These are phyloP conservation scores for Latrodectus elegans DNA, from an alignment of 2,888 invertebrate species.

Conservation along the genomic window DNA sequence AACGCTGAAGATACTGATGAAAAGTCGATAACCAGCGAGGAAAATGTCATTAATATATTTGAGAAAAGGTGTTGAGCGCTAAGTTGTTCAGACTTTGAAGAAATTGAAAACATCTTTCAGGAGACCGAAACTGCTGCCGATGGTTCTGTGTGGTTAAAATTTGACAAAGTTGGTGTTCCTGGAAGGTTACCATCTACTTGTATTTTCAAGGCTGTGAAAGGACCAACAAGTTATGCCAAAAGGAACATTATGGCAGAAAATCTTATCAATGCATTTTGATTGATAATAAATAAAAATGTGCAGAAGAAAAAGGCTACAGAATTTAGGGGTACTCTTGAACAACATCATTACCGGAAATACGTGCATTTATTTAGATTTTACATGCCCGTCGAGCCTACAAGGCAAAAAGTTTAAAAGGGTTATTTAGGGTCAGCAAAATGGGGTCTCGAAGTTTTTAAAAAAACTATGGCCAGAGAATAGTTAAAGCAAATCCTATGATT, in stretches of 20 bases:
- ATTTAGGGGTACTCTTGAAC: constrained; percentile 9
- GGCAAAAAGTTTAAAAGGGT: constrained; percentile 15
- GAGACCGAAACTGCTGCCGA: too few species aligned
- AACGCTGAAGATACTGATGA: neutral
- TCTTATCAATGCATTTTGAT: neutral
- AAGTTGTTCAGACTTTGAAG: neutral
- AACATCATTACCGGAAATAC: neutral
- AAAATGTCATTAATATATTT: neutral
- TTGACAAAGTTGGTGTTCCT: too few species aligned
- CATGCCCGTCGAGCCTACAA: constrained; percentile 16
- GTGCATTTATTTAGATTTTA: constrained; percentile 18
- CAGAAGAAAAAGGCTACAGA: neutral
- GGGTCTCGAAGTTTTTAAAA: neutral
- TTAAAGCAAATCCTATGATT: constrained; percentile 24
- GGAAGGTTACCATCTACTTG: too few species aligned
- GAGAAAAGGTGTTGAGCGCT: neutral
- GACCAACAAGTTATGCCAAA: neutral
- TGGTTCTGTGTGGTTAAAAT: too few species aligned
- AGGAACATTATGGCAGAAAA: neutral
- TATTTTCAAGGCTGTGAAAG: too few species aligned
- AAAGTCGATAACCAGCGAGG: neutral
- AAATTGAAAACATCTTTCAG: neutral
- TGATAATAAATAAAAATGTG: neutral
- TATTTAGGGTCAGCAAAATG: neutral
- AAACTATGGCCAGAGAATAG: constrained; percentile 20